Evolutionary conservation across 92 coral and sea anemone species (phyloP).

Genomic region (Montipora capitata): DNA sequence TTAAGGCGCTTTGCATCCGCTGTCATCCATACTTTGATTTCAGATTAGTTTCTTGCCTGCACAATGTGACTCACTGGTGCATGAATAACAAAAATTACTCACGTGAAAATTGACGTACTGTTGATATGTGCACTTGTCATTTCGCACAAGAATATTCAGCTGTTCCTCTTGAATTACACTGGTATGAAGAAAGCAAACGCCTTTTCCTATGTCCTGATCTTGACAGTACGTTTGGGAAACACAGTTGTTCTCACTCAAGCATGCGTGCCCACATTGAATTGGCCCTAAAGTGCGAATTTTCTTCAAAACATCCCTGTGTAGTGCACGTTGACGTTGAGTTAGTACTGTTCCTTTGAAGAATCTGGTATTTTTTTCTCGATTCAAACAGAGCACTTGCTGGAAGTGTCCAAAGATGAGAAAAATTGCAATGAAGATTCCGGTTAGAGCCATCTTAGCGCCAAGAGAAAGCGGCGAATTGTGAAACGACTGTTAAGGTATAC

Average conservation of each 20-base stretch:
- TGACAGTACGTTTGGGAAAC: constrained; percentile 61
- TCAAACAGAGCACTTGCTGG: neutral
- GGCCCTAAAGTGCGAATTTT: neutral
- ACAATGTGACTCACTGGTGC: too few species aligned
- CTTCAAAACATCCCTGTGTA: constrained; percentile 8
- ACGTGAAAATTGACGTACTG: constrained; percentile 65
- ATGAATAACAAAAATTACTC: constrained; percentile 15
- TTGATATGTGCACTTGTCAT: constrained; percentile 63
- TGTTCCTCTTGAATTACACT: constrained; percentile 50
- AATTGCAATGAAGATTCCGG: neutral
- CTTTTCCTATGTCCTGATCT: neutral
- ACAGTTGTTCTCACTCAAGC: constrained; percentile 54
- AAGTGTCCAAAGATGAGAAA: neutral
- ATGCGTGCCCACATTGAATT: constrained; percentile 49
- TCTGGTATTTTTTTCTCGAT: neutral
- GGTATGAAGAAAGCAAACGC: constrained; percentile 61
- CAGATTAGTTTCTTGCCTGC: too few species aligned
- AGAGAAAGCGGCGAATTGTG: neutral
- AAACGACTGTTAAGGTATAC: neutral
- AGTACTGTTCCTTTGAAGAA: constrained; percentile 28
- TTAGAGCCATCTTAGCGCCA: neutral
- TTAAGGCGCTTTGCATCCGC: too few species aligned
- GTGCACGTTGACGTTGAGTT: constrained; percentile 11
- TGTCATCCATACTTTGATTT: too few species aligned
- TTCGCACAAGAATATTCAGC: constrained; percentile 18